These are phyloP conservation scores for Elymnias hypermnestra DNA, from an alignment of 1,140 invertebrate genomes.

Conservation along the genomic window DNA sequence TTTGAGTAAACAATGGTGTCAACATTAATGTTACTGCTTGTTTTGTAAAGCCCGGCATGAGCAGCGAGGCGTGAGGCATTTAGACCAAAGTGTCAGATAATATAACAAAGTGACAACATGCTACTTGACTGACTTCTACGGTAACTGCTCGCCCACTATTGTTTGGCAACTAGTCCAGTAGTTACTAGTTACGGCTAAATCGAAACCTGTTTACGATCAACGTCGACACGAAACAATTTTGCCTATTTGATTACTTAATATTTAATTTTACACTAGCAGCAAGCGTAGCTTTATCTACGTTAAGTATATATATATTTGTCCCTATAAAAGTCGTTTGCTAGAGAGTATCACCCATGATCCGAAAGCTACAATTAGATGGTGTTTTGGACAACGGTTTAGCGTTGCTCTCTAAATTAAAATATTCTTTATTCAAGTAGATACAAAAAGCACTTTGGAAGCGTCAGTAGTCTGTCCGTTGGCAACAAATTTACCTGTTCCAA, in stretches of 20 bases:
- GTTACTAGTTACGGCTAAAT: background rate
- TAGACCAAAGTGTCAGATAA: background rate
- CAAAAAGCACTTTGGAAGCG: too few species aligned
- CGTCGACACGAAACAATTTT: background rate
- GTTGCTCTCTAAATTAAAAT: too few species aligned
- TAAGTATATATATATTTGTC: too few species aligned
- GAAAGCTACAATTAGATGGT: too few species aligned
- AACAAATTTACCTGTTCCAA: too few species aligned
- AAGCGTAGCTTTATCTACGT: too few species aligned
- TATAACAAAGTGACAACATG: conserved; percentile 5
- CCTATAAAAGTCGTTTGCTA: too few species aligned
- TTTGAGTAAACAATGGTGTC: background rate
- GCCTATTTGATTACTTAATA: background rate
- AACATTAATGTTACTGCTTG: background rate
- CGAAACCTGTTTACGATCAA: background rate
- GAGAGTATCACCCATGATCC: too few species aligned
- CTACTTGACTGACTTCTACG: conserved; percentile 4
- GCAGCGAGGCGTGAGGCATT: background rate
- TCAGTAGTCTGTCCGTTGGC: too few species aligned
- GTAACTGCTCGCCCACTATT: conserved; percentile 5
- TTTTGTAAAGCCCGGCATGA: background rate
- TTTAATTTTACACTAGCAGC: too few species aligned
- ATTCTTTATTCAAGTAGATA: too few species aligned
- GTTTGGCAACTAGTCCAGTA: background rate
- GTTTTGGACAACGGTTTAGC: too few species aligned